phyloP scores from a whole-genome alignment of 92 coral and sea anemone species.

The Epizoanthus stellaris region DNA sequence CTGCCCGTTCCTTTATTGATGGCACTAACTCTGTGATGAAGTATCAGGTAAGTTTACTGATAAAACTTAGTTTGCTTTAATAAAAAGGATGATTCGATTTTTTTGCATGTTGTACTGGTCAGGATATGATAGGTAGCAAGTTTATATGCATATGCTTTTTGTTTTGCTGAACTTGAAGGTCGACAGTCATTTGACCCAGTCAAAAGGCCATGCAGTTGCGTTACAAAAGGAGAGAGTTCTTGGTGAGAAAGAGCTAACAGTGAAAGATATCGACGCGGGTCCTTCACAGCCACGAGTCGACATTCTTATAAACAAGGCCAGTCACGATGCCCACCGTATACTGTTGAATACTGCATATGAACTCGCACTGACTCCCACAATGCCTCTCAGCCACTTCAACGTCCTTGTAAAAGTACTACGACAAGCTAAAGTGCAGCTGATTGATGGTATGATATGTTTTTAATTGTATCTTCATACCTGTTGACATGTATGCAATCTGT shows the following conservation, averaged over 20 bases:
- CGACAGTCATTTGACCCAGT: not conserved
- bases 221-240: conserved; percentile 1
- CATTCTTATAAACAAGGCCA: not conserved
- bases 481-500: no score
- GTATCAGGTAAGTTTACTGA: not conserved
- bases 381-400: not conserved
- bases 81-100: not conserved
- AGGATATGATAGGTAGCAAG: no score
- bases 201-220: not conserved
- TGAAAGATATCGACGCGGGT: no score
- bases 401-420: not conserved
- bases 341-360: not conserved
- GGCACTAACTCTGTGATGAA: not conserved
- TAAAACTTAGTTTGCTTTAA: no score
- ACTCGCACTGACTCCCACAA: not conserved
- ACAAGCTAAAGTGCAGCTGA: not conserved
- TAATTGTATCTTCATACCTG: no score
- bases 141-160: no score
- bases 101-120: no score
- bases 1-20: conserved; percentile 4
- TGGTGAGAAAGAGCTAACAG: not conserved
- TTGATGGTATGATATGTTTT: not conserved
- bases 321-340: not conserved
- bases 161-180: no score
- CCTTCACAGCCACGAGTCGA: no score